Percentiles rank a stretch among this genome's conserved stretches.
phyloP scores from a whole-genome alignment of 2,113 vertebrate genomes.

The Podiceps cristatus region DNA sequence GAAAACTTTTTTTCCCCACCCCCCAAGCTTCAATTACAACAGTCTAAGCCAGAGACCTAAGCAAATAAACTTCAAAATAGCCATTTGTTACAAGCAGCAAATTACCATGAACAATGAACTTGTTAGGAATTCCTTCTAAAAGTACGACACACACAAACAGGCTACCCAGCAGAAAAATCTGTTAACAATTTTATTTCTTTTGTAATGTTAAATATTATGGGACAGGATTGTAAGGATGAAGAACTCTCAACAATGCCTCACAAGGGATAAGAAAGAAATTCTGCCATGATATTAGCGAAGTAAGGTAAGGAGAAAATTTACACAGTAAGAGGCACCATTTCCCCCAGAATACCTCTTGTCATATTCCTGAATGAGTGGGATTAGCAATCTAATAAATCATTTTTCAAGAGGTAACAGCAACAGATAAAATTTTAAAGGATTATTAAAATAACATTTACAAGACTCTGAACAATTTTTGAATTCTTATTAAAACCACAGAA shows the following conservation, averaged over 20 bases:
- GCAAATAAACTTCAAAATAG: conserved; percentile 58
- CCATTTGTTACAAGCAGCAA: conserved; percentile 63
- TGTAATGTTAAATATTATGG: conserved; percentile 93
- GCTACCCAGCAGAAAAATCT: conserved; percentile 82
- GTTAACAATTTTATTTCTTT: conserved; percentile 90
- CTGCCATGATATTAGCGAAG: conserved; percentile 91
- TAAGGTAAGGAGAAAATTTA: conserved; percentile 88
- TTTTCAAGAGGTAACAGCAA: conserved; percentile 90
- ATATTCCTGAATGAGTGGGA: conserved; percentile 88
- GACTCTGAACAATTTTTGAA: conserved; percentile 91
- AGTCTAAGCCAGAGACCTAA: conserved; percentile 62
- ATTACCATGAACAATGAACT: conserved; percentile 44
- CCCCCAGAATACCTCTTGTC: conserved; percentile 87
- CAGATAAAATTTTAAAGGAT: conserved; percentile 92
- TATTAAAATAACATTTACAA: conserved; percentile 99
- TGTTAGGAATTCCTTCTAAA: conserved; percentile 63
- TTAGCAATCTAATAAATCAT: conserved; percentile 88
- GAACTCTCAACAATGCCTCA: conserved; percentile 92
- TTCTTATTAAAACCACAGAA: conserved; percentile 92
- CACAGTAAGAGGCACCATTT: conserved; percentile 91
- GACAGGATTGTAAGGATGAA: conserved; percentile 90
- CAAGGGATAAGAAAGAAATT: conserved; percentile 86
- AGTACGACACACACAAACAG: conserved; percentile 79
- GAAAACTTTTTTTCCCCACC: background rate
- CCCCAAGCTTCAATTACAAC: conserved; percentile 51